phyloP scores from a whole-genome alignment of 2,113 vertebrate species.

The Bubo bubo region DNA sequence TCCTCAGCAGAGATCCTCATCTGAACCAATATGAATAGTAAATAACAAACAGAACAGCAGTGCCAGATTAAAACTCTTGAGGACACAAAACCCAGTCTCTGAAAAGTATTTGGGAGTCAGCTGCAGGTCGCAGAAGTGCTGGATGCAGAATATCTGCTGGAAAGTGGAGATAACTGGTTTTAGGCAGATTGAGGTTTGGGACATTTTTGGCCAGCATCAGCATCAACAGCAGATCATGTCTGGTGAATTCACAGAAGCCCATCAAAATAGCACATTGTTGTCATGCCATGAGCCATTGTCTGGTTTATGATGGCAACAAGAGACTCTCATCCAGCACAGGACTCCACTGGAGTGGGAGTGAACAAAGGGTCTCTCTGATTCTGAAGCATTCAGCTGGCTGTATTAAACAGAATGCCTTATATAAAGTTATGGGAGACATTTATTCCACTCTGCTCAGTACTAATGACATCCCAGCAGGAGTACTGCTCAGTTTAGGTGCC shows the following conservation, averaged over 20 bases:
- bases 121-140: neutral
- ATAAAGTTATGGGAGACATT: neutral
- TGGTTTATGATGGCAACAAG: conserved; percentile 33
- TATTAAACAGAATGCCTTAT: neutral
- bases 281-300: neutral
- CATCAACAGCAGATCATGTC: neutral
- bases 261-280: neutral
- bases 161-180: neutral
- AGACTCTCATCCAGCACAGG: neutral
- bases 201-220: neutral
- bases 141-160: neutral
- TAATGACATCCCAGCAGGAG: neutral
- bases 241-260: neutral
- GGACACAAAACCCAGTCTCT: neutral
- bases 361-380: conserved; percentile 3
- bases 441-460: neutral
- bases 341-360: neutral
- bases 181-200: neutral
- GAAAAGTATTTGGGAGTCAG: neutral
- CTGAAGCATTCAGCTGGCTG: neutral
- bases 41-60: neutral
- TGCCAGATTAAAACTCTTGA: neutral
- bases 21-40: neutral
- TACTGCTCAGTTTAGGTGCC: neutral
- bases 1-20: neutral